Evolutionary conservation across 1,140 invertebrate genomes (phyloP).

Genomic region (Rhyzopertha dominica): DNA sequence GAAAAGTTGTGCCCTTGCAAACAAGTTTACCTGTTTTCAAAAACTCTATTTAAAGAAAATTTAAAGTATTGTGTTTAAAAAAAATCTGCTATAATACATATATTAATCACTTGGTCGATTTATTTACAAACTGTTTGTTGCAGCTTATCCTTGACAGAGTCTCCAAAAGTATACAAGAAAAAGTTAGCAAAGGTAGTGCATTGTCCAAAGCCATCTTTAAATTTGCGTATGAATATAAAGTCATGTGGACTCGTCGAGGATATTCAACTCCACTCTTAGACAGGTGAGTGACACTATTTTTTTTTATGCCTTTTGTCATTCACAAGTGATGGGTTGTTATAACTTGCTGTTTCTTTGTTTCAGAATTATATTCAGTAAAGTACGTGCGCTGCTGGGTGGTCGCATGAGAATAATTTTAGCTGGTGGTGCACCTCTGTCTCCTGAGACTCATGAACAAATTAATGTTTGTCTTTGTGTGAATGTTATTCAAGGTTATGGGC

Average conservation of each 20-base stretch:
- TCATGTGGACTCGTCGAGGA: constrained; percentile 75
- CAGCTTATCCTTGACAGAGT: constrained; percentile 92
- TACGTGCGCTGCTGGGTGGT: constrained; percentile 81
- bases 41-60: too few species aligned
- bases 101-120: too few species aligned
- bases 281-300: constrained; percentile 45
- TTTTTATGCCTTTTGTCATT: too few species aligned
- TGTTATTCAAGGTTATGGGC: constrained; percentile 92
- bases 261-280: constrained; percentile 81
- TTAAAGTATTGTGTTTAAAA: too few species aligned
- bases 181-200: constrained; percentile 71
- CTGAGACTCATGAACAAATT: constrained; percentile 93
- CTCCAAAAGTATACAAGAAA: constrained; percentile 91
- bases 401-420: constrained; percentile 78
- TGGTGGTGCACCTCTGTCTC: constrained; percentile 92
- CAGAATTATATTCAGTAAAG: constrained; percentile 71
- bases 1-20: too few species aligned
- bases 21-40: too few species aligned
- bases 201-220: constrained; percentile 79
- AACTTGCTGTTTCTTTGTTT: too few species aligned
- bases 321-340: background rate
- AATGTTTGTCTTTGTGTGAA: constrained; percentile 88
- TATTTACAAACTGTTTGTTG: too few species aligned
- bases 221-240: constrained; percentile 90
- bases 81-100: too few species aligned